Conservation (phyloP, 2,888 invertebrate species). For the Apoderus coryli region DNA sequence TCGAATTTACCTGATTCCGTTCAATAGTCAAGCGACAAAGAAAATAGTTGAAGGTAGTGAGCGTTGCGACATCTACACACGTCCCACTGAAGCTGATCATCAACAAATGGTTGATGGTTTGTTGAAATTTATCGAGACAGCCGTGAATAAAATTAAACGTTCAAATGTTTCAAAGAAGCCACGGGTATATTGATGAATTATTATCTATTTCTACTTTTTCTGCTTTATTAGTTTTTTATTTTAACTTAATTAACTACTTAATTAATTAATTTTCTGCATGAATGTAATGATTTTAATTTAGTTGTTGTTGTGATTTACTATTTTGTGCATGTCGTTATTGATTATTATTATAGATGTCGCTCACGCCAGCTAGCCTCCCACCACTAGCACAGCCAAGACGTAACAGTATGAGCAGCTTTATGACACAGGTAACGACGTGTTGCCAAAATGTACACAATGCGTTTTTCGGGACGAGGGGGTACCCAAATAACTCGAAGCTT, state of each 20-base stretch:
- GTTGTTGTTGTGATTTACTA: too few relatives aligned
- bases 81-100: slow-evolving; percentile 41
- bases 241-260: too few relatives aligned
- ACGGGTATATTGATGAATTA: slow-evolving; percentile 58
- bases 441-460: too few relatives aligned
- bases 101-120: slow-evolving; percentile 57
- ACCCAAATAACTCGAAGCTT: too few relatives aligned
- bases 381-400: slow-evolving; percentile 32
- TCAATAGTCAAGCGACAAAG: slow-evolving; percentile 64
- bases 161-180: slow-evolving; percentile 50
- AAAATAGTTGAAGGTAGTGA: slow-evolving; percentile 59
- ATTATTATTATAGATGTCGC: slow-evolving; percentile 37
- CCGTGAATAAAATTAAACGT: slow-evolving; percentile 79
- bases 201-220: too few relatives aligned
- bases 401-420: slow-evolving; percentile 35
- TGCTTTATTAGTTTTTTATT: too few relatives aligned
- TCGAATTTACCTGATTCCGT: slow-evolving; percentile 74
- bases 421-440: slow-evolving; percentile 28
- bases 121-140: slow-evolving; percentile 69
- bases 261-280: too few relatives aligned
- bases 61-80: slow-evolving; percentile 75
- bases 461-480: too few relatives aligned
- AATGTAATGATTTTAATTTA: too few relatives aligned
- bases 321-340: too few relatives aligned
- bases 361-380: slow-evolving; percentile 31